Evolutionary conservation across 2,888 invertebrate genomes (phyloP), one percentile per base, ranked within the genome.

Genomic region (Nemotelus nigrinus): DNA sequence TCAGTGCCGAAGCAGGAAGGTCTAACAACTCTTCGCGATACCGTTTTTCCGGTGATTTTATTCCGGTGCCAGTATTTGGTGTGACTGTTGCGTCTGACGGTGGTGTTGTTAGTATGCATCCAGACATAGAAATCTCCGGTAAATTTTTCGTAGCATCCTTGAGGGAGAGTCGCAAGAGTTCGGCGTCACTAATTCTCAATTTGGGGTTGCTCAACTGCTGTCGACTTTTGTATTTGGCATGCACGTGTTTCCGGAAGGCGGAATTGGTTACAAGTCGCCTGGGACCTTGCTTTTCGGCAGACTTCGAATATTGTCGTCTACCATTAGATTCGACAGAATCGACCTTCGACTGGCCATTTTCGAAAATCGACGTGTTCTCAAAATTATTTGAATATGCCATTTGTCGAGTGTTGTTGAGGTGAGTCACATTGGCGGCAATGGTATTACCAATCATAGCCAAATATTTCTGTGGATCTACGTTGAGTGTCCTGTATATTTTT

Each of bases 181-280:
- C 65, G 3, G 65, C 65, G n/a, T 65, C 65, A 45, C 65, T 65
- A 3, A 65, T 65, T 65, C 47, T 45, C 25, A 65, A 45, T 6
- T 45, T 47, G 10, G 65, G 10, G 47, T 25, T 3, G 10, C 10
- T 3, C 8, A 25, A 25, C 25, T 5, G 50, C 50, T 5, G 8
- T 7, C 8, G 8, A 50, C 8, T 50, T 50, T 7, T 50, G 5
- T 5, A 50, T 5, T 50, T 50, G 8, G 50, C 5, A 7, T 7
- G 6, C 6, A 50, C 8, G 5, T 8, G 5, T 50, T 50, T 50
- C 50, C 50, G 50, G 1, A 50, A 50, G 50, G 50, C 50, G 8
- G 50, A 50, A 7, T 50, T 50, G 50, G 8, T 50, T 7, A 50
- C 1, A 8, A 7, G 50, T 8, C 8, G 5, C 50, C 50, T 50